Base-by-base conservation (phyloP, 2,888 invertebrate species). In the Diaprepes abbreviatus region DNA sequence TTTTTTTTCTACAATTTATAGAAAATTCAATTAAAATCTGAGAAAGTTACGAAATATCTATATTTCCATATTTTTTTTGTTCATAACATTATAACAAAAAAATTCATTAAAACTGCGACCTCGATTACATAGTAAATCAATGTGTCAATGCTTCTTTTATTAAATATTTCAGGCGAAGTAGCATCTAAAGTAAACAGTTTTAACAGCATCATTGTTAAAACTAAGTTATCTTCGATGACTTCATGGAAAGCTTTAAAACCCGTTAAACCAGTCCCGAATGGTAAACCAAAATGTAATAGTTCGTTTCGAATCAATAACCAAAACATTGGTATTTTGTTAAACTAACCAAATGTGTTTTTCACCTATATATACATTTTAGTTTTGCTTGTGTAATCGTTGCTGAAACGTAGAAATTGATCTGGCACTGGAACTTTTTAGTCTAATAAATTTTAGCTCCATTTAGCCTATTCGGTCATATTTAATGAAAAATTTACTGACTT, bases 101-200 rank as follows among this genome's bases (percentile, higher is more conserved):
- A n/a, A n/a, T n/a, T n/a, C n/a, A n/a, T n/a, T n/a, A n/a, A n/a
- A n/a, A n/a, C n/a, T n/a, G n/a, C n/a, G n/a, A n/a, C n/a, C n/a
- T n/a, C n/a, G n/a, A n/a, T n/a, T n/a, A n/a, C n/a, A n/a, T n/a
- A n/a, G n/a, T n/a, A n/a, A n/a, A n/a, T n/a, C n/a, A n/a, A 19
- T 43, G 43, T 45, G 45, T 45, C 24, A 45, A 45, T n/a, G 19
- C 12, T 45, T 45, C 4, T n/a, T n/a, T n/a, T n/a, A n/a, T 45
- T 50, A 5, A 14, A 28, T 1, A 36, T 66, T 68, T 63, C 65
- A 71, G 90, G 87, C 57, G 89, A 90, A 35, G 90, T 90, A 2
- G 90, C 90, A 12, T 88, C 86, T 38, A 90, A 90, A 79, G 89
- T 90, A 4, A 89, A 89, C 14, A 88, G 85, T 55, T 90, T 88